A percentile compares a stretch with the other conserved stretches of the same genome.
These are phyloP conservation scores for Folsomia candida DNA, from an alignment of 2,888 invertebrate genomes.

Conservation along the genomic window DNA sequence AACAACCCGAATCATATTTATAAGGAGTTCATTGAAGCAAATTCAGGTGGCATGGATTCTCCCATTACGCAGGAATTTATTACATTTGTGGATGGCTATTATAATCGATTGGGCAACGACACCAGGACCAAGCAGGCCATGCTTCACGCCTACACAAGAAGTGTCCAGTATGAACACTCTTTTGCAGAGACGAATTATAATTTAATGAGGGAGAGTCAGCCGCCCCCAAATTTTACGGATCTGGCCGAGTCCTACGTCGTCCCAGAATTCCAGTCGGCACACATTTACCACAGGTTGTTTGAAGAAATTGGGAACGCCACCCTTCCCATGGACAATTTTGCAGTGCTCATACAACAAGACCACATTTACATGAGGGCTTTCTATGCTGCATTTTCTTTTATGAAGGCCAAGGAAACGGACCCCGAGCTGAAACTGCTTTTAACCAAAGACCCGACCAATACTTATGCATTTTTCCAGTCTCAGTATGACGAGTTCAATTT, in stretches of 20 bases:
- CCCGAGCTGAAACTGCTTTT: not conserved
- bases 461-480: not conserved
- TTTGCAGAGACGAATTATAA: not conserved
- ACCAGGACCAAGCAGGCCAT: not conserved
- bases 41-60: not conserved
- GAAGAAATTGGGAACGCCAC: not conserved
- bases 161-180: not conserved
- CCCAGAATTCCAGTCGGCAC: not conserved
- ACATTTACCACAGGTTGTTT: not conserved
- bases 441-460: not conserved
- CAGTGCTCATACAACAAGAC: not conserved
- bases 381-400: not conserved
- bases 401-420: not conserved
- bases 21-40: not conserved
- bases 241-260: not conserved
- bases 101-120: not conserved
- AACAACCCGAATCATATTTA: not conserved
- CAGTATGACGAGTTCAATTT: not conserved
- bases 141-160: not conserved
- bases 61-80: not conserved
- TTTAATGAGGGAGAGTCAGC: not conserved
- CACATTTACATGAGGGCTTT: not conserved
- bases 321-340: not conserved
- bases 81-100: not conserved
- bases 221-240: not conserved